Evolutionary conservation across 2,113 vertebrate species (phyloP), one percentile per base, ranked within the genome.

Genomic region (Axis porcinus): DNA sequence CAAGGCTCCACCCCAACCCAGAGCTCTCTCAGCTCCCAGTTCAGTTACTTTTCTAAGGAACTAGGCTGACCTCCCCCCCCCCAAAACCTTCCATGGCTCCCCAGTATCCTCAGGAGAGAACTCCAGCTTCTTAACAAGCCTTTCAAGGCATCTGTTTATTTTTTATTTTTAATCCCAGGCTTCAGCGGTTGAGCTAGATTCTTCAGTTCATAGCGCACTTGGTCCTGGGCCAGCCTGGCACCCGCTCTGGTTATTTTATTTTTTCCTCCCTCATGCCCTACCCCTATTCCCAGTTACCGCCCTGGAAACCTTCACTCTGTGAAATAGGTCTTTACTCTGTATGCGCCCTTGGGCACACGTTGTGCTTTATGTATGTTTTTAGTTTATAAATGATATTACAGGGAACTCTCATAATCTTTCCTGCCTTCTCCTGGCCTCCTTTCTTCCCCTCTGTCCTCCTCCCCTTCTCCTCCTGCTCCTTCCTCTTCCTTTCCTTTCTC

Each of bases 311-410:
- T 4, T 79, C 15, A 9, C 74, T 88, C 10, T 43, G n/a, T 81
- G 92, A 64, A 9, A 10, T 4, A n/a, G 74, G 28, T 55, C 28
- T 67, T 64, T 15, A n/a, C 5, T 33, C 7, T 2, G 15, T 13
- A 0, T 6, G 28, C 3, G 5, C 19, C 70, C n/a, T 40, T 14
- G 4, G 12, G 45, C 15, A 7, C 14, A 5, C 2, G 10, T 3
- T 23, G 27, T 16, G 21, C 47, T 67, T 54, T 45, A 0, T 11
- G 57, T 33, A 4, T 54, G 23, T 30, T 40, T 87, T 33, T 43
- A 2, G 12, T 19, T 64, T n/a, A 47, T 12, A 19, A 13, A 4
- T 28, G 47, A 21, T 45, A 13, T 7, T 25, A 19, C 21, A 19
- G 74, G 47, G 43, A 40, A 12, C 7, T 40, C 43, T 33, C 43